Evolutionary conservation across 2,888 invertebrate species (phyloP), one percentile per base, ranked within the genome.

Genomic region (Patella ulyssiponensis): DNA sequence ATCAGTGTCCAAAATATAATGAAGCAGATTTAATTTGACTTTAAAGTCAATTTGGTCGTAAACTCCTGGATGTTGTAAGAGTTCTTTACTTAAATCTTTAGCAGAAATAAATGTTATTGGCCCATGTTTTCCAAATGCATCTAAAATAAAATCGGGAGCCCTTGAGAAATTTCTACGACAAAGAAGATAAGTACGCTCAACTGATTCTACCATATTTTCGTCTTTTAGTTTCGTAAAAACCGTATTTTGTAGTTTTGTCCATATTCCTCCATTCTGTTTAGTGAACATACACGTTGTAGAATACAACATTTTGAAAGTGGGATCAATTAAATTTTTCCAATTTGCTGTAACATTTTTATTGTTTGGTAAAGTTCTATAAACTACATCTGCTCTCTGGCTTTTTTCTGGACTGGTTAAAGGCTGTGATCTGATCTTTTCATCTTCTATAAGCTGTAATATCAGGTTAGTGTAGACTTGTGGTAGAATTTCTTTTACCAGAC

Each of bases 401-500:
- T 9, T 44, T 9, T 9, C 44, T 44, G 44, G 9, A 7, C 7
- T 44, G 9, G 44, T 44, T 44, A 9, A 44, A 9, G 44, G 44
- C 44, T 9, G 44, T 44, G 33, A 54, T 27, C 14, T 72, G 33
- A 54, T 72, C 12, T 17, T 71, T 52, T 58, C 76, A 77, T 3
- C 9, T 53, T 20, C 77, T 3, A 82, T 82, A 33, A 86, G 74
- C 27, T 84, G 71, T 20, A 74, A 64, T 11, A 89, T 53, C n/a
- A 84, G 79, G 33, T 73, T 64, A 44, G 71, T 58, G 69, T 88
- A 89, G 9, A 85, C 85, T 23, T 78, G 73, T 20, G 90, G 87
- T 0, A 90, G 56, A 1, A 87, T 84, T 78, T 90, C 88, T 17
- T 71, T 75, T 15, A 90, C 78, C 2, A 91, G 77, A 44, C 81